Evolutionary conservation across 1,140 invertebrate species (phyloP).

Genomic region (Microvelia longipes): DNA sequence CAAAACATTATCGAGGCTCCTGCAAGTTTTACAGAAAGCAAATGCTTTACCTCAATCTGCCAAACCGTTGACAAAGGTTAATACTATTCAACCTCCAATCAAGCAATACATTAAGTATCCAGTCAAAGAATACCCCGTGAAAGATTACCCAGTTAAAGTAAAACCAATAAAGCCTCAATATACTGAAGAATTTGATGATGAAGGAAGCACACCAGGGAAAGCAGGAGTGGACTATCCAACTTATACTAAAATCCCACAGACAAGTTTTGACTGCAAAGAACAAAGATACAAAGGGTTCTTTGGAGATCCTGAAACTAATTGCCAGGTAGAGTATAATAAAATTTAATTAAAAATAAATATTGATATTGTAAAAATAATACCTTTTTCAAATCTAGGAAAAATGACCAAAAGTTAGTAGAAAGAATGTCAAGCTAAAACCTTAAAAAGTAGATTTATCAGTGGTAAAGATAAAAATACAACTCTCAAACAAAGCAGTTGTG

Average conservation of each 20-base stretch:
- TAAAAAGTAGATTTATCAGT: too few relatives aligned
- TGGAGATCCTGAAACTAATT: constrained; percentile 68
- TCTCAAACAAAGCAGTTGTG: too few relatives aligned
- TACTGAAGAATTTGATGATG: constrained; percentile 16
- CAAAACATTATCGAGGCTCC: constrained; percentile 51
- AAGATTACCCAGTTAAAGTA: background rate
- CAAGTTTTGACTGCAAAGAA: constrained; percentile 63
- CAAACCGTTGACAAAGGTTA: background rate
- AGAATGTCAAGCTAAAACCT: too few relatives aligned
- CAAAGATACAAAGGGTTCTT: constrained; percentile 82
- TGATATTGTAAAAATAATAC: too few relatives aligned
- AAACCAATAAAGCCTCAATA: background rate
- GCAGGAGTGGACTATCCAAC: constrained; percentile 71
- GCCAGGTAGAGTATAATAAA: constrained; percentile 51
- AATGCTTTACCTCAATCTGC: constrained; percentile 12
- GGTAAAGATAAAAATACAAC: too few relatives aligned
- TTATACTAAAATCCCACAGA: constrained; percentile 55
- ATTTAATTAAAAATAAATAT: too few relatives aligned
- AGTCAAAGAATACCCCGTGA: background rate
- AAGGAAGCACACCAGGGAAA: constrained; percentile 54
- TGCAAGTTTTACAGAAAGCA: constrained; percentile 22
- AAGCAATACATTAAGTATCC: constrained; percentile 2
- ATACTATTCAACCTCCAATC: background rate
- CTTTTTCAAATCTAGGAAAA: too few relatives aligned
- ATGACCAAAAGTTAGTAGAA: too few relatives aligned